phyloP scores from a whole-genome alignment of 2,797 vertebrate genomes.

The Nannoperca obscura region DNA sequence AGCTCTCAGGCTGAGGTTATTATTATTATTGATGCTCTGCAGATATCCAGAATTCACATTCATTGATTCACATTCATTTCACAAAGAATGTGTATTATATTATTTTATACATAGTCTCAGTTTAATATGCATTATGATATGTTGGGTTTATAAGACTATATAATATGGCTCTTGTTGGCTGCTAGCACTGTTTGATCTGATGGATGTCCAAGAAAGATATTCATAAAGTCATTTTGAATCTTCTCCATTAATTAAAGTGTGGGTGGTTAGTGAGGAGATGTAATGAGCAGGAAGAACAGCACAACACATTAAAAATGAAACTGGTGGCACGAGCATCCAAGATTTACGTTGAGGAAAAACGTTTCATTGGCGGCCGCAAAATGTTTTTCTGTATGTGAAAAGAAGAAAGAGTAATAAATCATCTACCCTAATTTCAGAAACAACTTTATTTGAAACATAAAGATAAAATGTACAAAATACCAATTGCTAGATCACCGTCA shows the following conservation, averaged over 20 bases:
- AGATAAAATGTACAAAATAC: slow-evolving; percentile 22
- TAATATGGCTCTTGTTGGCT: background rate
- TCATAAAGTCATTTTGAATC: background rate
- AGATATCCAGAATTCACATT: slow-evolving; percentile 18
- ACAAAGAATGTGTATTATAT: no score
- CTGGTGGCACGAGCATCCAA: background rate
- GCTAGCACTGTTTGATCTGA: background rate
- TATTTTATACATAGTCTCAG: no score
- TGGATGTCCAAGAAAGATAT: background rate
- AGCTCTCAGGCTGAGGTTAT: background rate
- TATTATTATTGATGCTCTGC: background rate
- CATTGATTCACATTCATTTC: no score
- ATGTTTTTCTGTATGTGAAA: background rate
- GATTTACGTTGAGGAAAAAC: background rate
- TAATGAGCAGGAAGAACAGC: background rate
- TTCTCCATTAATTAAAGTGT: background rate
- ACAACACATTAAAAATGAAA: background rate
- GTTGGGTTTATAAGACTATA: no score
- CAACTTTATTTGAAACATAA: slow-evolving; percentile 64
- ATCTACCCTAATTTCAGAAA: slow-evolving; percentile 19
- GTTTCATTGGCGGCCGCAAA: background rate
- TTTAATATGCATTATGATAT: no score
- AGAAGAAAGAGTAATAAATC: background rate
- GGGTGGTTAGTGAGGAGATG: background rate
- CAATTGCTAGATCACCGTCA: slow-evolving; percentile 19